Conservation (phyloP, 2,797 vertebrate species). For the Pitangus sulphuratus region DNA sequence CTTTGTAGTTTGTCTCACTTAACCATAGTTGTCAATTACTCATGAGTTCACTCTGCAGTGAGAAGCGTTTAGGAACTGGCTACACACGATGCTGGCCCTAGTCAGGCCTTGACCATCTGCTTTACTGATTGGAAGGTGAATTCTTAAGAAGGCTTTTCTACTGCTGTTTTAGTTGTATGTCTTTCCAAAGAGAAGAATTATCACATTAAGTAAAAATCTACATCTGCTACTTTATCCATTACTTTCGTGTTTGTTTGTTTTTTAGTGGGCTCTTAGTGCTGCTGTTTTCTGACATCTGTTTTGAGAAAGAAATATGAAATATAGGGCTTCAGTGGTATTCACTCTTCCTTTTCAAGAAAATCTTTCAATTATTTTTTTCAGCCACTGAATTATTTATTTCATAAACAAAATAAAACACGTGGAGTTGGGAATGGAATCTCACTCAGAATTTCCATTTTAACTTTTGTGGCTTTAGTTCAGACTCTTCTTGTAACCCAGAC, state of each 20-base stretch:
- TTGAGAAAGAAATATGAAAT: background rate
- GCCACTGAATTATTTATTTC: background rate
- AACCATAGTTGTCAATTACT: background rate
- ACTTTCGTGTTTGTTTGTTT: background rate
- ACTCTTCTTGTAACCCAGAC: background rate
- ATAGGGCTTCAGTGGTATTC: background rate
- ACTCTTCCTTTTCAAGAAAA: background rate
- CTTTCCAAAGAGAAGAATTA: background rate
- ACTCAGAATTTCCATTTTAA: background rate
- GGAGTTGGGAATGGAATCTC: background rate
- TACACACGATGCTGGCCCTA: background rate
- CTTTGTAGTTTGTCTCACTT: background rate
- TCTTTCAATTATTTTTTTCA: background rate
- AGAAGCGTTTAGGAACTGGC: background rate
- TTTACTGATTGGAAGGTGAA: background rate
- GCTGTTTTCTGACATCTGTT: background rate
- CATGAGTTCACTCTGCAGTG: background rate
- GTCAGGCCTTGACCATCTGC: background rate
- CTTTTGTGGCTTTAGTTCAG: background rate
- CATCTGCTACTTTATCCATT: background rate
- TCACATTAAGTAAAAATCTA: background rate
- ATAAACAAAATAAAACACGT: background rate
- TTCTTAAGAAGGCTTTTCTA: background rate
- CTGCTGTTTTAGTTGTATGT: background rate
- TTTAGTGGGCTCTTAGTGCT: background rate